Evolutionary conservation across 2,113 vertebrate genomes (phyloP), one percentile per base, ranked within the genome.

Genomic region (Dendrocopos noguchii): DNA sequence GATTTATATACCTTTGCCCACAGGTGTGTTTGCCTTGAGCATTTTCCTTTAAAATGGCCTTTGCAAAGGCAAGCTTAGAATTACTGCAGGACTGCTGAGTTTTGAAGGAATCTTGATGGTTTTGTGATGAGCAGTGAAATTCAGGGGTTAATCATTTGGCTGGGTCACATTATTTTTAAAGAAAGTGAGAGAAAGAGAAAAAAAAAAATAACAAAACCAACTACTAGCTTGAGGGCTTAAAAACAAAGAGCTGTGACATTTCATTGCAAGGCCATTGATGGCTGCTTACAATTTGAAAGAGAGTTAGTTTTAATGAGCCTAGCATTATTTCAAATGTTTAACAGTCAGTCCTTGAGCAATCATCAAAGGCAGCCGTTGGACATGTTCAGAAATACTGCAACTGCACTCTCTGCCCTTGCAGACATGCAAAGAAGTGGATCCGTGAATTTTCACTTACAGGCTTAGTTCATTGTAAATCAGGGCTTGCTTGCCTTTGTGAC

Each of bases 1-100:
- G 72, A 98, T 98, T 88, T 98, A 98, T 91, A 98, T 98, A 84
- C 97, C 98, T 82, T 96, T 98, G 80, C 98, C 98, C 39, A 98
- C 98, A 96, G 98, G 98, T 98, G 91, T 10, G 73, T 55, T 50
- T 80, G 29, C 57, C 74, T n/a, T 6, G 19, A 89, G 46, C 21
- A 3, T 93, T 97, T 93, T 80, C 70, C 25, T 91, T 92, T 83
- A 47, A 59, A 90, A 80, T 65, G 21, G 28, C n/a, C 70, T 74
- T 83, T 85, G 50, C 56, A 74, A 72, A 65, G 73, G 55, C 6
- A 9, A 34, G 24, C 11, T 74, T 59, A 86, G 50, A 31, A 66
- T 61, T 84, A 44, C 63, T 79, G 34, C 34, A 74, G 56, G 57
- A 46, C 52, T 59, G 4, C 47, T 91, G 15, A 0, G 4, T 80